Evolutionary conservation across 2,888 invertebrate species (phyloP).

Genomic region (Diploptera punctata): DNA sequence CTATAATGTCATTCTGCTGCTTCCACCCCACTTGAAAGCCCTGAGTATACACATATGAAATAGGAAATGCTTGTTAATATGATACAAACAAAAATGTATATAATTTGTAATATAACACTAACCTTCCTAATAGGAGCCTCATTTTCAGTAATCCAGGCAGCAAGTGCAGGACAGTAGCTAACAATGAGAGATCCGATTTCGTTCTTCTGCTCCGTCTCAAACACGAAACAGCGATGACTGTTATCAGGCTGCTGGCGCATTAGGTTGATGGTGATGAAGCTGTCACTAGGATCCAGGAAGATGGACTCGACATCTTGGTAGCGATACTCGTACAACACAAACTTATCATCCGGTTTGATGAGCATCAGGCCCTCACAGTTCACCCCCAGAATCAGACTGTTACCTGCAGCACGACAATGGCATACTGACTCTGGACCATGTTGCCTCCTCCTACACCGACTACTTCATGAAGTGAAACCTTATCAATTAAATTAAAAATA

Average conservation of each 20-base stretch:
- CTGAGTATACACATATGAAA: too few species aligned
- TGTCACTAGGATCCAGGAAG: slow-evolving; percentile 89
- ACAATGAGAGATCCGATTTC: slow-evolving; percentile 93
- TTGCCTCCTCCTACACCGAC: slow-evolving; percentile 13
- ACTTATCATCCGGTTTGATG: slow-evolving; percentile 91
- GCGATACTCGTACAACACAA: slow-evolving; percentile 88
- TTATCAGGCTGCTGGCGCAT: slow-evolving; percentile 72
- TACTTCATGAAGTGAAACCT: not conserved
- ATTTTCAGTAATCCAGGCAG: slow-evolving; percentile 79
- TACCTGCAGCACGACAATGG: slow-evolving; percentile 50
- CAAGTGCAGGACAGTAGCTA: slow-evolving; percentile 86
- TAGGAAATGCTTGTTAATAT: too few species aligned
- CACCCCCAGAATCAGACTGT: slow-evolving; percentile 76
- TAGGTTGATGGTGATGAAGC: slow-evolving; percentile 88
- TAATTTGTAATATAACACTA: slow-evolving; percentile 50
- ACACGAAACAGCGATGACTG: slow-evolving; percentile 81
- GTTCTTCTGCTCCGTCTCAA: slow-evolving; percentile 87
- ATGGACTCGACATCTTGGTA: slow-evolving; percentile 92
- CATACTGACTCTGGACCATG: slow-evolving; percentile 28
- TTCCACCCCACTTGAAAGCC: too few species aligned
- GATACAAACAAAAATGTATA: slow-evolving; percentile 9
- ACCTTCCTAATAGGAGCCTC: slow-evolving; percentile 67
- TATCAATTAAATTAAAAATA: too few species aligned
- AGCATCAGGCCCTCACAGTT: slow-evolving; percentile 91
- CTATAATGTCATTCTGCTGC: too few species aligned